Conservation (phyloP, 2,888 invertebrate species). For the Hipparchia sbordonii region DNA sequence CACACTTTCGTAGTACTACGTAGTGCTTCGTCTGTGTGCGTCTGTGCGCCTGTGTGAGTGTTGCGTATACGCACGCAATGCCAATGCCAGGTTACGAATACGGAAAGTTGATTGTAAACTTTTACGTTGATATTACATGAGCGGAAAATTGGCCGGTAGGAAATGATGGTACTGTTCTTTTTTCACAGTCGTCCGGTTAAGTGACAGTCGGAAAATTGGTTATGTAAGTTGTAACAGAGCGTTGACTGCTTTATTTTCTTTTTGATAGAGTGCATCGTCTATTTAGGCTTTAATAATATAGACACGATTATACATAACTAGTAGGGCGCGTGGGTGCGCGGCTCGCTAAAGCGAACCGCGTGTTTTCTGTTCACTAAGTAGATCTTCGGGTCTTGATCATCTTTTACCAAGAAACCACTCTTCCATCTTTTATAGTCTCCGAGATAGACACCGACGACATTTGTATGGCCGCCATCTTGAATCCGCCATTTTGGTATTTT, state of each 20-base stretch:
- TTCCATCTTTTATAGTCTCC: too few relatives aligned
- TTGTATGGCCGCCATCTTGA: too few relatives aligned
- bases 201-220: slow-evolving; percentile 39
- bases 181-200: slow-evolving; percentile 39
- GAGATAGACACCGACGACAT: too few relatives aligned
- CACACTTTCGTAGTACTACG: slow-evolving; percentile 46
- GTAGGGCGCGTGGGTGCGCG: too few relatives aligned
- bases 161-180: slow-evolving; percentile 43
- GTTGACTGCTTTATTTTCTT: background rate
- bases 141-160: slow-evolving; percentile 66
- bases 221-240: slow-evolving; percentile 19
- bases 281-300: too few relatives aligned
- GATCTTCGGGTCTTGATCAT: too few relatives aligned
- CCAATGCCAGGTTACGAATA: slow-evolving; percentile 76
- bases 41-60: slow-evolving; percentile 57
- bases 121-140: slow-evolving; percentile 73
- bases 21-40: slow-evolving; percentile 28
- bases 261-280: background rate
- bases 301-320: too few relatives aligned
- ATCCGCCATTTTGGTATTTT: too few relatives aligned
- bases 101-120: slow-evolving; percentile 69
- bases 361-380: too few relatives aligned
- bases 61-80: slow-evolving; percentile 81
- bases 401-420: too few relatives aligned
- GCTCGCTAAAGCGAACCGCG: too few relatives aligned